Percentiles rank a stretch among this genome's conserved stretches.
Evolutionary conservation across 2,888 invertebrate species (phyloP).

Genomic region (Melanargia galathea): DNA sequence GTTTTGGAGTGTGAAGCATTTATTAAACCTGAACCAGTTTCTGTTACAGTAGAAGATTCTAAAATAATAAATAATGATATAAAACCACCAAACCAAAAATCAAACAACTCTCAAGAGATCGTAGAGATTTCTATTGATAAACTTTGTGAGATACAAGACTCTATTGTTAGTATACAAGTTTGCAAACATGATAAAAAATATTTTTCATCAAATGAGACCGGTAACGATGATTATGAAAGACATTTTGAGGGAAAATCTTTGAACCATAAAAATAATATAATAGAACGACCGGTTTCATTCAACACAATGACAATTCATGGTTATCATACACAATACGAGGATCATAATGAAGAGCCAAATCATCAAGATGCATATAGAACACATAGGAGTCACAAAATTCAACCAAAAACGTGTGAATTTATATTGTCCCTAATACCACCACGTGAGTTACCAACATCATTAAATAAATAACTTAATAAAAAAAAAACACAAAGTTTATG

Average conservation of each 20-base stretch:
- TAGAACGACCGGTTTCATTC: not conserved
- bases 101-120: not conserved
- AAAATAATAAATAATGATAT: not conserved
- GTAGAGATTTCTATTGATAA: not conserved
- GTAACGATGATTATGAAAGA: not conserved
- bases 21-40: not conserved
- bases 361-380: not conserved
- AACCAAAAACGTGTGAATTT: not conserved
- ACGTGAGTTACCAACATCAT: not conserved
- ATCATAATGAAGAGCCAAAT: not conserved
- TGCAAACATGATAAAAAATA: not conserved
- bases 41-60: not conserved
- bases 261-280: not conserved
- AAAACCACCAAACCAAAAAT: not conserved
- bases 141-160: not conserved
- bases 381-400: not conserved
- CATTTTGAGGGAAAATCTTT: not conserved
- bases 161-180: not conserved
- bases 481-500: too few species aligned
- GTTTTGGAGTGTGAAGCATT: not conserved
- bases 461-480: not conserved
- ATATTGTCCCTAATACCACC: not conserved
- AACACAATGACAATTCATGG: not conserved
- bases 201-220: not conserved
- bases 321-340: not conserved